Evolutionary conservation across 2,113 vertebrate genomes (phyloP).

Genomic region (Brachypodius melanocephalos): DNA sequence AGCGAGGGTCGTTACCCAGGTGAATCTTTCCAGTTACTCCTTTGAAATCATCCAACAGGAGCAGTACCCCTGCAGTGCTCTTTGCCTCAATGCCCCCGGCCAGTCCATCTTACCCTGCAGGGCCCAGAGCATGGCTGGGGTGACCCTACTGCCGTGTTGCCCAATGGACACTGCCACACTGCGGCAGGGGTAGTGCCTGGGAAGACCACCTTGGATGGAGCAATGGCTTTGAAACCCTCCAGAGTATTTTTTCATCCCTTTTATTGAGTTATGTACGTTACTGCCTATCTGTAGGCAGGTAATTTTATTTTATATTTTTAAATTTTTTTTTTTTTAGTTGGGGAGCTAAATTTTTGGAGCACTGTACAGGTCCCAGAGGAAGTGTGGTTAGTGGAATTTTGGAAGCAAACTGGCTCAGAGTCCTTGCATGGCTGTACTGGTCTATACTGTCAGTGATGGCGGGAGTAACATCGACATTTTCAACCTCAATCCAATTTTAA

Average conservation of each 20-base stretch:
- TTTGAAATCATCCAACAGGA: fast-evolving
- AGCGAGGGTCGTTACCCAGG: background rate
- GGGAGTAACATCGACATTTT: background rate
- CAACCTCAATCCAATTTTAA: background rate
- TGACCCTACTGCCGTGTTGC: background rate
- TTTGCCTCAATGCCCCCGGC: fast-evolving
- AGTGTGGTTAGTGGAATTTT: background rate
- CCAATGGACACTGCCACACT: fast-evolving
- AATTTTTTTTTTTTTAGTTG: background rate
- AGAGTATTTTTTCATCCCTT: background rate
- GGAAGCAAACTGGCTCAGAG: background rate
- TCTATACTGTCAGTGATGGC: background rate
- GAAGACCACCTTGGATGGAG: background rate
- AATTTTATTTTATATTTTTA: background rate
- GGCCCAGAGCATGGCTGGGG: fast-evolving
- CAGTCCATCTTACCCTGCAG: background rate
- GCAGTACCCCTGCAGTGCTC: too few species aligned
- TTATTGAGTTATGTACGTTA: background rate
- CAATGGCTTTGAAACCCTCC: background rate
- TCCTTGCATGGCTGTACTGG: background rate
- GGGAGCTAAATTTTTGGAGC: background rate
- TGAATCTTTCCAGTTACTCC: background rate
- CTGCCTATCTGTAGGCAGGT: background rate
- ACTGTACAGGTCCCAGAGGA: background rate
- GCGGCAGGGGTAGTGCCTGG: background rate